A percentile compares a stretch with the other conserved stretches of the same genome.
phyloP scores from a whole-genome alignment of 2,113 vertebrate species.

The Bubo scandiacus region DNA sequence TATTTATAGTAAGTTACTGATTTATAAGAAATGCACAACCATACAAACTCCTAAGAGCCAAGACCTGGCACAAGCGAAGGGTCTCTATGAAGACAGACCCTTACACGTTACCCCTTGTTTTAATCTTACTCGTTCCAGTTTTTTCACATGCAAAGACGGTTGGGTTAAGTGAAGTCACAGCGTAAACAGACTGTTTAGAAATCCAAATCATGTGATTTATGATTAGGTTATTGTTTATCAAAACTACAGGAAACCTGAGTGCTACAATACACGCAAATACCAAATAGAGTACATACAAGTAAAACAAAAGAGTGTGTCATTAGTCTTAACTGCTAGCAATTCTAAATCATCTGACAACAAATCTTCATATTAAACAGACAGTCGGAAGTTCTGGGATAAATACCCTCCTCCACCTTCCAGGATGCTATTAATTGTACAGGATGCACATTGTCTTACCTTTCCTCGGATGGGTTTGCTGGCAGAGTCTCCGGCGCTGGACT shows the following conservation, averaged over 20 bases:
- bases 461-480: conserved; percentile 55
- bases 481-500: conserved; percentile 50
- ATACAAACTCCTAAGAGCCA: not conserved
- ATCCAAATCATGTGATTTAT: not conserved
- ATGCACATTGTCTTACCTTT: conserved; percentile 71
- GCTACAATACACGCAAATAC: not conserved
- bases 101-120: not conserved
- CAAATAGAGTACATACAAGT: not conserved
- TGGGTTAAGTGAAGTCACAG: not conserved
- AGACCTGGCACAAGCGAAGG: not conserved
- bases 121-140: not conserved
- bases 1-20: not conserved
- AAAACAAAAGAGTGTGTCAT: not conserved
- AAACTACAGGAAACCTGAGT: conserved; percentile 19
- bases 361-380: not conserved
- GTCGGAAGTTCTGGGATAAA: conserved; percentile 39
- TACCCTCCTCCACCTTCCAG: conserved; percentile 30
- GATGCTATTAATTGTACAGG: conserved; percentile 18
- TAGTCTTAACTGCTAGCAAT: not conserved
- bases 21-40: not conserved
- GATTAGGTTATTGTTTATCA: conserved; percentile 9
- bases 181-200: not conserved
- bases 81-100: not conserved
- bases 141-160: not conserved
- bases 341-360: not conserved